phyloP scores from a whole-genome alignment of 2,888 invertebrate genomes.

The Agonopterix arenella region DNA sequence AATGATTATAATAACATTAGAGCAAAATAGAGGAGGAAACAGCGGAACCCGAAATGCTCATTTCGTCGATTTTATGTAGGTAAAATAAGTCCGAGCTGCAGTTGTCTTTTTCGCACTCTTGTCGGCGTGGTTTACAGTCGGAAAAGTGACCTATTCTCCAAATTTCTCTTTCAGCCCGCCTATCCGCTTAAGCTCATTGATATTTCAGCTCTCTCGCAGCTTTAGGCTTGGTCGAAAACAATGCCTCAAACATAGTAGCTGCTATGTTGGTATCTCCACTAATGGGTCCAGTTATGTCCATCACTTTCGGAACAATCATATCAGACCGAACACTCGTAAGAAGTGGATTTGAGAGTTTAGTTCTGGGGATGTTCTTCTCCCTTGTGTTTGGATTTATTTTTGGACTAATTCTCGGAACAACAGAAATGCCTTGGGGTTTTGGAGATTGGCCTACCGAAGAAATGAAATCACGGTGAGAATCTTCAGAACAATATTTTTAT shows the following conservation, averaged over 20 bases:
- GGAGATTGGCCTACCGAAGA: constrained; percentile 88
- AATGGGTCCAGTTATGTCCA: constrained; percentile 92
- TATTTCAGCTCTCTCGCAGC: constrained; percentile 84
- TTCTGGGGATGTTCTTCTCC: constrained; percentile 84
- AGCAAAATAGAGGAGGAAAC: too few species aligned
- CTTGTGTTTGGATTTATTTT: constrained; percentile 87
- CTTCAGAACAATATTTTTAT: too few species aligned
- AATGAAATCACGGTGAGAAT: constrained; percentile 82
- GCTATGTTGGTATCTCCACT: constrained; percentile 87
- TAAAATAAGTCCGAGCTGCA: too few species aligned
- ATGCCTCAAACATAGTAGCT: constrained; percentile 87
- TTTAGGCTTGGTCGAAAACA: constrained; percentile 89
- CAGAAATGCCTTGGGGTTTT: constrained; percentile 86
- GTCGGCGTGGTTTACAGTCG: too few species aligned
- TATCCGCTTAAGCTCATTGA: neutral
- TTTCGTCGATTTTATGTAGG: too few species aligned
- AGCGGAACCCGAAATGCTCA: too few species aligned
- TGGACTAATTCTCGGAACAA: constrained; percentile 84
- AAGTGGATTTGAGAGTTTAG: constrained; percentile 82
- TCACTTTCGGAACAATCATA: constrained; percentile 89
- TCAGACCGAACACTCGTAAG: constrained; percentile 82
- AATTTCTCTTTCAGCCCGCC: too few species aligned
- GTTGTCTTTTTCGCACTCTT: too few species aligned
- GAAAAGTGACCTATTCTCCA: too few species aligned
- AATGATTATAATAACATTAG: too few species aligned